A percentile compares a stretch with the other conserved stretches of the same genome.
These are phyloP conservation scores for Tetragnatha versicolor DNA, from an alignment of 1,140 invertebrate genomes.

Conservation along the genomic window DNA sequence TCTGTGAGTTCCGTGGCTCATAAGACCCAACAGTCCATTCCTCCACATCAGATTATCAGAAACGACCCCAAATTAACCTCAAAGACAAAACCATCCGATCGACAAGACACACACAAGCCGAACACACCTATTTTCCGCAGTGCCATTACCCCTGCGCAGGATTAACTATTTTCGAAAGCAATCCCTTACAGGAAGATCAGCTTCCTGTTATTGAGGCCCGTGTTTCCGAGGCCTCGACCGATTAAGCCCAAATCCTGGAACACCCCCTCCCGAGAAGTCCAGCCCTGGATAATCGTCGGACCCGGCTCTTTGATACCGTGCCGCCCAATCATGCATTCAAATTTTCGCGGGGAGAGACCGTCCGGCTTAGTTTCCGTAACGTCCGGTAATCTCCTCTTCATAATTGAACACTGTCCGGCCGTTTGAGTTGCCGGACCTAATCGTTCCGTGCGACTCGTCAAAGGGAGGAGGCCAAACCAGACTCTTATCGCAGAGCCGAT, in stretches of 20 bases:
- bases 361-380: background rate
- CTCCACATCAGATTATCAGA: no score
- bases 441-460: background rate
- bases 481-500: no score
- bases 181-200: no score
- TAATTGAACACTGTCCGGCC: constrained; percentile 19
- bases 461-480: background rate
- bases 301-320: background rate
- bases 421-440: background rate
- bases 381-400: constrained; percentile 22
- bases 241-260: background rate
- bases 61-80: no score
- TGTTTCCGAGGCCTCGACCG: background rate
- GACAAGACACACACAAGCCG: no score
- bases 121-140: no score
- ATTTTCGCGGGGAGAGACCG: constrained; percentile 13
- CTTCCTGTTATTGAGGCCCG: background rate
- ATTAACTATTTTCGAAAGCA: no score
- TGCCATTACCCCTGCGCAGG: no score
- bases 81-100: no score
- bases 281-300: background rate
- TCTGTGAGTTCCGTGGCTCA: no score
- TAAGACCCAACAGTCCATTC: no score
- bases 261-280: background rate
- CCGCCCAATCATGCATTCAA: constrained; percentile 25